Conservation (phyloP, 1,140 invertebrate species). For the Latrodectus geometricus region DNA sequence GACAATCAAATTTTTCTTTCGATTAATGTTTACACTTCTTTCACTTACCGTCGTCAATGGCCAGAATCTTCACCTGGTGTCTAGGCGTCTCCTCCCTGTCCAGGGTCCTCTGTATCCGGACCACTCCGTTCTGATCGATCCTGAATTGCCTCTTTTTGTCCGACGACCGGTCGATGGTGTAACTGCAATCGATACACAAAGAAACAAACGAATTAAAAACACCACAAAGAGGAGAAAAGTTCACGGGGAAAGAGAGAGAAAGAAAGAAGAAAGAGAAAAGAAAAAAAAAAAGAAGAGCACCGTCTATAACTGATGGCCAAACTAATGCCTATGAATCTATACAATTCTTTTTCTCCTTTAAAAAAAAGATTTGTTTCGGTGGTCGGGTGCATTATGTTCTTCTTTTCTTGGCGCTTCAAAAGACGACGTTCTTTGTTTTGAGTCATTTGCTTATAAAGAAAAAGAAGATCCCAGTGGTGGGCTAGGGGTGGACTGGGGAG, state of each 20-base stretch:
- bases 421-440: neutral
- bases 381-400: neutral
- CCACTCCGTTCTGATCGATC: slow-evolving; percentile 92
- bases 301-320: slow-evolving; percentile 23
- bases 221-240: neutral
- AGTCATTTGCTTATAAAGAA: neutral
- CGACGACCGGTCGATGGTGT: slow-evolving; percentile 89
- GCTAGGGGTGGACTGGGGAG: neutral
- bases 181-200: slow-evolving; percentile 67
- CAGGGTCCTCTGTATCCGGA: slow-evolving; percentile 88
- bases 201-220: neutral
- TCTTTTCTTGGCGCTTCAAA: neutral
- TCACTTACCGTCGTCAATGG: slow-evolving; percentile 68
- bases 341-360: neutral
- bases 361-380: neutral
- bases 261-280: neutral
- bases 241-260: neutral
- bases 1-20: too few species aligned
- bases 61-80: slow-evolving; percentile 78
- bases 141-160: slow-evolving; percentile 91
- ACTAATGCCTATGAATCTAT: slow-evolving; percentile 11
- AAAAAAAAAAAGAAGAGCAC: neutral
- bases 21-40: too few species aligned
- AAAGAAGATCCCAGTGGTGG: neutral
- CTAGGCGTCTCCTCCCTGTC: slow-evolving; percentile 86